Evolutionary conservation across 2,888 invertebrate species (phyloP).

Genomic region (Reticulitermes lucifugus): DNA sequence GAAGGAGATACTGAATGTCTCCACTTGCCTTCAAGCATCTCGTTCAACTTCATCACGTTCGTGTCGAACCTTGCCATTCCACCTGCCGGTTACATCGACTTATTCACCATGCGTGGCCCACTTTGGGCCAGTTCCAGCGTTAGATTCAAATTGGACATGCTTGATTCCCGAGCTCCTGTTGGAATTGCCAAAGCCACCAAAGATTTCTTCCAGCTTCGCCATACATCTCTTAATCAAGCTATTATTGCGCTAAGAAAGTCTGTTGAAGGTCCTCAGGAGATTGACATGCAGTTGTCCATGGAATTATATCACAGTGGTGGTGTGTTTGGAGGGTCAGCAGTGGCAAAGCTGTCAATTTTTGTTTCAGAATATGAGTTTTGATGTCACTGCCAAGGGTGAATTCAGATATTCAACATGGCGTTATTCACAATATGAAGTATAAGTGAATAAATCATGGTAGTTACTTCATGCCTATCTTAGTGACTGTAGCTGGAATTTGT

Average conservation of each 20-base stretch:
- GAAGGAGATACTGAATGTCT: conserved; percentile 80
- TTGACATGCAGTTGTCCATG: conserved; percentile 89
- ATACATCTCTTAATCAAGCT: conserved; percentile 76
- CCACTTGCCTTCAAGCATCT: conserved; percentile 85
- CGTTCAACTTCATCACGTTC: conserved; percentile 94
- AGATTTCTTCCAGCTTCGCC: conserved; percentile 65
- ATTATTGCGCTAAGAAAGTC: conserved; percentile 79
- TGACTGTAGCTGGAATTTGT: too few relatives aligned
- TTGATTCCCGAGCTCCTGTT: conserved; percentile 74
- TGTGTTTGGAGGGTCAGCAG: conserved; percentile 82
- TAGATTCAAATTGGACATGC: conserved; percentile 80
- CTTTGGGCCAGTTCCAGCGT: conserved; percentile 73
- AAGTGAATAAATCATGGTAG: too few relatives aligned
- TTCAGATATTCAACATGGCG: too few relatives aligned
- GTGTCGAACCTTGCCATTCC: conserved; percentile 85
- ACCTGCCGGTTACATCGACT: conserved; percentile 72
- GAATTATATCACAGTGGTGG: conserved; percentile 79
- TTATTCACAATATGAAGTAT: too few relatives aligned
- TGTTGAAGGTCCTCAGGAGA: conserved; percentile 90
- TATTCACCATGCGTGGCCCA: conserved; percentile 92
- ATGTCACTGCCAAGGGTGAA: conserved; percentile 53
- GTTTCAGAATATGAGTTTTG: conserved; percentile 87
- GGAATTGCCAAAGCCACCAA: conserved; percentile 63
- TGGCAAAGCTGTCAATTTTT: conserved; percentile 86
- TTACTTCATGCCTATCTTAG: too few relatives aligned